Evolutionary conservation across 2,888 invertebrate genomes (phyloP), one percentile per base, ranked within the genome.

Genomic region (Dendrolimus houi): DNA sequence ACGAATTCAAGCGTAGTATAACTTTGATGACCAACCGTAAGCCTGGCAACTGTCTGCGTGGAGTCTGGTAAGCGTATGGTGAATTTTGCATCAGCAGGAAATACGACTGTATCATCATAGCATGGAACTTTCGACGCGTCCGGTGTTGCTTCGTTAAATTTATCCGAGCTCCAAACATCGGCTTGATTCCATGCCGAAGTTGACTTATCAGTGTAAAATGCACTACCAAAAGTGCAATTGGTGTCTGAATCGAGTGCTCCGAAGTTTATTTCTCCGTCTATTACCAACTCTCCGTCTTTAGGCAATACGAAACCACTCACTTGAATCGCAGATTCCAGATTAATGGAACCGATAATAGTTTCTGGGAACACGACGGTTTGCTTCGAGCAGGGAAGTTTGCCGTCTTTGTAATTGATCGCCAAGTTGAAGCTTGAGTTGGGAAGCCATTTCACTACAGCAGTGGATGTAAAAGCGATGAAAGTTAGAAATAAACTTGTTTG

Each of bases 101-200:
- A 88, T 41, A 77, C 70, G 0, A 89, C 91, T 8, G 72, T 65
- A 60, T 92, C 92, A 54, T 87, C 79, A 17, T 68, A 77, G 60
- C 92, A 92, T 0, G 92, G 92, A 1, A 91, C 64, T 62, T 85
- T 79, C 60, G 92, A 91, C 0, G 83, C 72, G 63, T 92, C 88
- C 0, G 92, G 92, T 7, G 91, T 84, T 1, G 92, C 92, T 60
- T 82, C 77, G 59, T 85, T 91, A 55, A 85, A 85, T 54, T 69
- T 78, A 1, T 78, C 62, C 0, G 85, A 85, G 13, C 71, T 77
- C 92, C 92, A 92, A 12, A 82, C 86, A 54, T 81, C 81, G 0
- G 87, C 81, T 66, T 87, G 77, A 1, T 68, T 66, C 91, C 91
- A 90, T 1, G 77, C 69, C 2, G 78, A 75, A 3, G 67, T 63